These are phyloP conservation scores for Athalia circularis DNA, from an alignment of 2,888 invertebrate genomes.

Conservation along the genomic window DNA sequence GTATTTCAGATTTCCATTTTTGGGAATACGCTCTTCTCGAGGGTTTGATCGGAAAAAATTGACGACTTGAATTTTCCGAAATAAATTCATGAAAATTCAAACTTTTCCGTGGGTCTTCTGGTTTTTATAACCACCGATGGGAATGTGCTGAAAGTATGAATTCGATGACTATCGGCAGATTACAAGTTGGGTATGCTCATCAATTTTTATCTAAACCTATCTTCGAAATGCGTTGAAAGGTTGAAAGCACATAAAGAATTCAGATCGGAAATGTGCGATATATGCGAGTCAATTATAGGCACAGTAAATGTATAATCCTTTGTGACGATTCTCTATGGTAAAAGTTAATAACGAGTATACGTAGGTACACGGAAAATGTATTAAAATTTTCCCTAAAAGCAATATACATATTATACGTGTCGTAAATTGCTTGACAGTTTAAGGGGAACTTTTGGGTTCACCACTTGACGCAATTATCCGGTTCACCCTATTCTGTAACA, in stretches of 20 bases:
- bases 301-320: background rate
- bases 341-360: background rate
- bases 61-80: too few relatives aligned
- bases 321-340: background rate
- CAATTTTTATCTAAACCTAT: too few relatives aligned
- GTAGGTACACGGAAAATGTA: background rate
- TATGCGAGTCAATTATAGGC: background rate
- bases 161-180: too few relatives aligned
- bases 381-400: constrained; percentile 22
- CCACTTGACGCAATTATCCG: constrained; percentile 3
- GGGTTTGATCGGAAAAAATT: too few relatives aligned
- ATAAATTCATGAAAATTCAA: too few relatives aligned
- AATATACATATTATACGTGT: background rate
- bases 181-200: too few relatives aligned
- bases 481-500: background rate
- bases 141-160: too few relatives aligned
- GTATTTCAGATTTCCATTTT: too few relatives aligned
- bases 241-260: background rate
- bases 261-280: constrained; percentile 22
- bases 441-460: constrained; percentile 8
- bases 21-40: too few relatives aligned
- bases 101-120: too few relatives aligned
- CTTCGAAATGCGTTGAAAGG: background rate
- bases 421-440: constrained; percentile 28
- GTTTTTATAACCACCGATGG: too few relatives aligned